These are phyloP conservation scores for Cryptops parisi DNA, from an alignment of 2,888 invertebrate genomes.

Conservation along the genomic window DNA sequence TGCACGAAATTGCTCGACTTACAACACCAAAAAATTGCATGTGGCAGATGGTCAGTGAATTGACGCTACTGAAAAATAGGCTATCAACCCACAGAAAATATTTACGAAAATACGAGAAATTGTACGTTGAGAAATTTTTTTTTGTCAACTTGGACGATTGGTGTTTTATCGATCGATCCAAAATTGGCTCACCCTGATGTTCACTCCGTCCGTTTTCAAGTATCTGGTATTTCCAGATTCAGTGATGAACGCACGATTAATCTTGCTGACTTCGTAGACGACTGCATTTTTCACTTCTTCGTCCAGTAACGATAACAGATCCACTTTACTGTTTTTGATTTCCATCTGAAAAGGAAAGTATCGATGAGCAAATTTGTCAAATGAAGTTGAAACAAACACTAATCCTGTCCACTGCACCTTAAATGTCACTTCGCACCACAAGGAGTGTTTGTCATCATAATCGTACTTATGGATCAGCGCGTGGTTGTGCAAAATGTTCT, in stretches of 20 bases:
- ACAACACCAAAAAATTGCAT: too few species aligned
- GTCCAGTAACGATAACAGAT: constrained; percentile 56
- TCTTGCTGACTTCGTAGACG: constrained; percentile 61
- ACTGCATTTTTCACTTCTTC: constrained; percentile 55
- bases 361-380: too few species aligned
- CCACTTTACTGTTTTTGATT: constrained; percentile 48
- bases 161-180: too few species aligned
- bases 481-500: too few species aligned
- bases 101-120: too few species aligned
- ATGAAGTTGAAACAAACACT: too few species aligned
- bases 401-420: constrained; percentile 37
- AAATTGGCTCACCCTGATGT: constrained; percentile 48
- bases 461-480: constrained; percentile 55
- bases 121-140: too few species aligned
- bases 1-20: too few species aligned
- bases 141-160: too few species aligned
- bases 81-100: too few species aligned
- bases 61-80: too few species aligned
- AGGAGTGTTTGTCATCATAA: constrained; percentile 56
- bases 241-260: constrained; percentile 64
- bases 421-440: constrained; percentile 74
- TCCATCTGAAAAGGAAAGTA: constrained; percentile 39
- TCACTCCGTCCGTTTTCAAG: constrained; percentile 90
- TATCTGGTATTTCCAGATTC: constrained; percentile 35
- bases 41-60: too few species aligned